Conservation (phyloP, 92 coral and sea anemone genomes). For the Porites rus region DNA sequence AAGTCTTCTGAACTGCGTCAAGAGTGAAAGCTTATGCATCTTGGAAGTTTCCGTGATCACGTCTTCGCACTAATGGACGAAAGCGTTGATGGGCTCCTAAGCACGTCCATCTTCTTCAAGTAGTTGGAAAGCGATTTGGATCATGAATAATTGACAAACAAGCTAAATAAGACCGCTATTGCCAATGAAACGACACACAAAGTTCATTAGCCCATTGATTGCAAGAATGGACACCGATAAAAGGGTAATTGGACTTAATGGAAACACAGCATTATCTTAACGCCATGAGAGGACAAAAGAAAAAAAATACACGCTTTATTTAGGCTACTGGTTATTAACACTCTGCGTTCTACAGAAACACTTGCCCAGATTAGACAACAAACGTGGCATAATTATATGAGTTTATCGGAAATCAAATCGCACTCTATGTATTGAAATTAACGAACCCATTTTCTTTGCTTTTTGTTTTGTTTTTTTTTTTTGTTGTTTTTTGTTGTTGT, state of each 20-base stretch:
- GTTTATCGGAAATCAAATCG: background rate
- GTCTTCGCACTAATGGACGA: background rate
- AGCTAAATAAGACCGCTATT: conserved; percentile 3
- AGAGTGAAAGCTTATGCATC: background rate
- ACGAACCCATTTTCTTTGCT: too few species aligned
- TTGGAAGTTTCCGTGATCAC: background rate
- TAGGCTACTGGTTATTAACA: background rate
- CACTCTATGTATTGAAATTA: too few species aligned
- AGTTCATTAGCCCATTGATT: conserved; percentile 16
- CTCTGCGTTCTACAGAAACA: background rate
- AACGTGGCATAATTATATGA: background rate
- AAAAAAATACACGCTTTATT: conserved; percentile 11
- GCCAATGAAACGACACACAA: conserved; percentile 17
- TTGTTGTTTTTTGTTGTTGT: too few species aligned
- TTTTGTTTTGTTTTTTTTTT: too few species aligned
- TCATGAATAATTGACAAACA: conserved; percentile 26
- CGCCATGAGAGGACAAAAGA: background rate
- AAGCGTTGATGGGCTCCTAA: background rate
- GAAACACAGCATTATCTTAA: background rate
- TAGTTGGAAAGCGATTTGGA: conserved; percentile 22
- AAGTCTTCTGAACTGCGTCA: background rate
- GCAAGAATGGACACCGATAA: conserved; percentile 1
- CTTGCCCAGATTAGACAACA: background rate
- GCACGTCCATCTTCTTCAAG: background rate
- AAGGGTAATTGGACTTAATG: conserved; percentile 27